Evolutionary conservation across 2,797 vertebrate species (phyloP).

Genomic region (Moxostoma hubbsi): DNA sequence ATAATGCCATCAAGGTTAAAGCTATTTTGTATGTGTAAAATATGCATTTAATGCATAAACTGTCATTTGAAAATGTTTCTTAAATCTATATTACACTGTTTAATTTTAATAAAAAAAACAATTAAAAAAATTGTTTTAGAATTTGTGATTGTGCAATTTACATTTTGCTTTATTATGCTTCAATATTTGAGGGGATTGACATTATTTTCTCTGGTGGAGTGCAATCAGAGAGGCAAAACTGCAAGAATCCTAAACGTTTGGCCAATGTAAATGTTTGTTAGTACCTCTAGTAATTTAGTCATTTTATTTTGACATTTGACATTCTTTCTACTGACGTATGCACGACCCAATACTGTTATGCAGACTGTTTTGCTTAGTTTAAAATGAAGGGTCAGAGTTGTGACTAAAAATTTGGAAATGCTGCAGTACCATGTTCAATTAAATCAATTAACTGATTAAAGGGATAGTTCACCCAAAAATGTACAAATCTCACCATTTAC

Average conservation of each 20-base stretch:
- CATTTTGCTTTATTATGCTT: not conserved
- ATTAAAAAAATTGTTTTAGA: not conserved
- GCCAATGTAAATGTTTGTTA: not conserved
- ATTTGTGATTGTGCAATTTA: not conserved
- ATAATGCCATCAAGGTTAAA: not conserved
- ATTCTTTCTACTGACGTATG: too few relatives aligned
- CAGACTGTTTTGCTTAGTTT: too few relatives aligned
- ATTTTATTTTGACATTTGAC: too few relatives aligned
- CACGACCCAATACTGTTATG: too few relatives aligned
- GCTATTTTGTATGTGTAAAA: slow-evolving; percentile 23
- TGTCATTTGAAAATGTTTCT: slow-evolving; percentile 16
- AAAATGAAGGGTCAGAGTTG: too few relatives aligned
- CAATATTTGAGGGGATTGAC: too few relatives aligned
- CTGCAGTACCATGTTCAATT: too few relatives aligned
- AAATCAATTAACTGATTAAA: too few relatives aligned
- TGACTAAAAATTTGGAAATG: too few relatives aligned
- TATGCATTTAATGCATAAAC: slow-evolving; percentile 17
- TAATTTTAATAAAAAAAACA: too few relatives aligned
- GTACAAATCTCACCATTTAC: too few relatives aligned
- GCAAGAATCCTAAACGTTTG: not conserved
- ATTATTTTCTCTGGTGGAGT: not conserved
- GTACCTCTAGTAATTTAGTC: not conserved
- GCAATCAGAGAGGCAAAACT: not conserved
- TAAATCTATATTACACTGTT: not conserved
- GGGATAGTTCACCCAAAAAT: too few relatives aligned